Conservation (phyloP, 2,113 vertebrate genomes). For the Larimichthys crocea region DNA sequence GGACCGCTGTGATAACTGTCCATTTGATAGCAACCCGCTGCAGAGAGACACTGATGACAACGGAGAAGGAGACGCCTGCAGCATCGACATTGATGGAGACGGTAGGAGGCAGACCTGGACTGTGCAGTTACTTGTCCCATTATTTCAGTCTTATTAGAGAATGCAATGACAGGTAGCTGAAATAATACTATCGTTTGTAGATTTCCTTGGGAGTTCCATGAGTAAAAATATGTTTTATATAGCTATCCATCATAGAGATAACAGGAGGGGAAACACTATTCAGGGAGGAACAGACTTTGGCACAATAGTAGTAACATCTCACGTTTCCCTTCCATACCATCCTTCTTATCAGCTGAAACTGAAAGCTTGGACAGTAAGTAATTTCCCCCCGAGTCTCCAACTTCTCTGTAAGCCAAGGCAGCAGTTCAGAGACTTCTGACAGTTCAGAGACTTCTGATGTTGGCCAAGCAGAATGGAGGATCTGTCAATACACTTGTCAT, state of each 20-base stretch:
- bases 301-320: not conserved
- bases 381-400: not conserved
- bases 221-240: too few relatives aligned
- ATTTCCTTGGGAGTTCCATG: too few relatives aligned
- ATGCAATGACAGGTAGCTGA: too few relatives aligned
- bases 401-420: not conserved
- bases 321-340: not conserved
- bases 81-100: slow-evolving; percentile 96
- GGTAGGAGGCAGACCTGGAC: slow-evolving; percentile 80
- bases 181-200: too few relatives aligned
- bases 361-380: not conserved
- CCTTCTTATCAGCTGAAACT: not conserved
- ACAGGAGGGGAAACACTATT: too few relatives aligned
- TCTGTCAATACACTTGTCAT: too few relatives aligned
- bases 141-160: not conserved
- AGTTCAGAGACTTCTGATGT: not conserved
- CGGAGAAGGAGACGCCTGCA: slow-evolving; percentile 95
- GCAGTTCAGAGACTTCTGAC: not conserved
- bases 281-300: too few relatives aligned
- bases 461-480: too few relatives aligned
- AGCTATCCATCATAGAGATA: too few relatives aligned
- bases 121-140: not conserved
- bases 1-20: slow-evolving; percentile 96
- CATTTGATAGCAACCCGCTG: slow-evolving; percentile 92
- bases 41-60: slow-evolving; percentile 95